Evolutionary conservation across 2,888 invertebrate species (phyloP).

Genomic region (Diogma glabrata): DNA sequence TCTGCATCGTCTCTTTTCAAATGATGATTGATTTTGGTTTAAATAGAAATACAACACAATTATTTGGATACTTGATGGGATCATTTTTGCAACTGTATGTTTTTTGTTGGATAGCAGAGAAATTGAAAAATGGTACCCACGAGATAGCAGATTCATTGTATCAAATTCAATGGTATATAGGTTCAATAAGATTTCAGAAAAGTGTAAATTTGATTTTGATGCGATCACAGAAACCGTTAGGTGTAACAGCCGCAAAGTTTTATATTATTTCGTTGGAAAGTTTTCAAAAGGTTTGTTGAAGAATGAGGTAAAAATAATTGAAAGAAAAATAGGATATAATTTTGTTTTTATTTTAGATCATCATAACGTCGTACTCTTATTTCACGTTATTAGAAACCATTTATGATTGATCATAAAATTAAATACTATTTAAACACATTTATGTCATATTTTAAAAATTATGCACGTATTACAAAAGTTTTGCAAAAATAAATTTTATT

Average conservation of each 20-base stretch:
- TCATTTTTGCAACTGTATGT: background rate
- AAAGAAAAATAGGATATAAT: background rate
- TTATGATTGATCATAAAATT: too few species aligned
- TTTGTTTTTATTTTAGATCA: slow-evolving; percentile 1
- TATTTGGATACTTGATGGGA: slow-evolving; percentile 5
- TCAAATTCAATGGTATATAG: slow-evolving; percentile 10
- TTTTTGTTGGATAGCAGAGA: slow-evolving; percentile 1
- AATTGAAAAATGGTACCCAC: slow-evolving; percentile 9
- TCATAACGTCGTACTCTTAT: slow-evolving; percentile 4
- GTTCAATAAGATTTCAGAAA: slow-evolving; percentile 10
- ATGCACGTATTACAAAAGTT: too few species aligned
- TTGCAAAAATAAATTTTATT: too few species aligned
- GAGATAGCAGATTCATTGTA: slow-evolving; percentile 11
- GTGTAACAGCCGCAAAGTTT: slow-evolving; percentile 14
- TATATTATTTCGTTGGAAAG: slow-evolving; percentile 13
- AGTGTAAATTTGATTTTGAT: slow-evolving; percentile 10
- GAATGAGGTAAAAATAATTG: background rate
- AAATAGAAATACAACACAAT: background rate
- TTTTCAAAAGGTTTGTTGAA: slow-evolving; percentile 10
- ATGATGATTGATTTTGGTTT: background rate
- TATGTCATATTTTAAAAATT: too few species aligned
- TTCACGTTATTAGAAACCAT: slow-evolving; percentile 8
- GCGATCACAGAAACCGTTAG: slow-evolving; percentile 11
- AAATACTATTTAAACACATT: too few species aligned
- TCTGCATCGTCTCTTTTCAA: slow-evolving; percentile 8